Percentiles rank a stretch among this genome's conserved stretches.
Evolutionary conservation across 53 echinoderm and acorn worm species (phyloP).

Genomic region (Zoroaster sp.): DNA sequence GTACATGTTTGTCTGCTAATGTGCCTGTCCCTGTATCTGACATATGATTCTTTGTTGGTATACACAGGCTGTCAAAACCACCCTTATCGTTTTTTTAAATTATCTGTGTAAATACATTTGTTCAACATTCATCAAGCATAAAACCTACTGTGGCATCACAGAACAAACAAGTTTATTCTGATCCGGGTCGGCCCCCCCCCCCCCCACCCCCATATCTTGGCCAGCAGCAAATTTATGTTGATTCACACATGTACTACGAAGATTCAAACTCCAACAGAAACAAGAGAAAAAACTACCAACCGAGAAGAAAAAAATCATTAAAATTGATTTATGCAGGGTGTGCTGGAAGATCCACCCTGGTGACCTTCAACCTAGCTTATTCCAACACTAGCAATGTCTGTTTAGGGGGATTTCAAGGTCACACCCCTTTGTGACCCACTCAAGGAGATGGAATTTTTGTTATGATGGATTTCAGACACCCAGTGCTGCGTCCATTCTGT

Average conservation of each 20-base stretch:
- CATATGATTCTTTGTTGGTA: neutral
- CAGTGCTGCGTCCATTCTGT: neutral
- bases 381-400: neutral
- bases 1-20: neutral
- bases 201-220: neutral
- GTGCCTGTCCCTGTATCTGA: neutral
- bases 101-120: neutral
- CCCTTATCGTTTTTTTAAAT: neutral
- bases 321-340: neutral
- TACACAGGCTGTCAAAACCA: neutral
- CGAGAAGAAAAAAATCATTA: neutral
- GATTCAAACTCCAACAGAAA: neutral
- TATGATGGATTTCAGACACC: neutral
- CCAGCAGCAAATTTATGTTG: neutral
- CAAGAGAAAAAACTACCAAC: neutral
- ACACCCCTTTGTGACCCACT: neutral
- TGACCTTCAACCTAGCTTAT: neutral
- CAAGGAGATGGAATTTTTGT: neutral
- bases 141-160: neutral
- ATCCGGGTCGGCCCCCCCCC: neutral
- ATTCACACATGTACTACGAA: neutral
- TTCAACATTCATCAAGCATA: neutral
- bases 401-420: neutral
- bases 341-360: neutral
- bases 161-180: neutral